Percentiles rank a stretch among this genome's conserved stretches.
Evolutionary conservation across 2,113 vertebrate genomes (phyloP).

Genomic region (Patagioenas fasciata): DNA sequence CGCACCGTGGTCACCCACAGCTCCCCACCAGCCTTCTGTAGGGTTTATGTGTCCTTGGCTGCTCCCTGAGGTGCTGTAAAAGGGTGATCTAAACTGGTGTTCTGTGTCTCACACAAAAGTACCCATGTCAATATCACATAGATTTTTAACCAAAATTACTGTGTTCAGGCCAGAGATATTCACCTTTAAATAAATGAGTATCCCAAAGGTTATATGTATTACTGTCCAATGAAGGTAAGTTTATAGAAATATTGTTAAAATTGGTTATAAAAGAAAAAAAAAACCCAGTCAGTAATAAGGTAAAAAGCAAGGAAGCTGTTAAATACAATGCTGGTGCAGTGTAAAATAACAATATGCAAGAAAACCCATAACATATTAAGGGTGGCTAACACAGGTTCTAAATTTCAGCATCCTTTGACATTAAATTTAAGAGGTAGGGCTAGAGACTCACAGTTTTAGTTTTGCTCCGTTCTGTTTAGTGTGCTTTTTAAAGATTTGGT

Average conservation of each 20-base stretch:
- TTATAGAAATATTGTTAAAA: neutral
- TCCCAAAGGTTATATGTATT: neutral
- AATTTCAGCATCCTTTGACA: neutral
- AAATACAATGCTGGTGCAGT: neutral
- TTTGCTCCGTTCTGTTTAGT: neutral
- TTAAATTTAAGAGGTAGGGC: neutral
- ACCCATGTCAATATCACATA: accelerated
- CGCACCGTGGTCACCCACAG: neutral
- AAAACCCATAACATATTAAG: neutral
- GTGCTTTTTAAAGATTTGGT: neutral
- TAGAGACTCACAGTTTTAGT: neutral
- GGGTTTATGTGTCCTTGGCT: neutral
- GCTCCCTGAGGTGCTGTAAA: neutral
- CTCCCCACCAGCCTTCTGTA: neutral
- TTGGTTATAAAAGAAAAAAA: neutral
- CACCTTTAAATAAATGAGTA: neutral
- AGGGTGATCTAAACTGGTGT: accelerated
- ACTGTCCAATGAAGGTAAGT: neutral
- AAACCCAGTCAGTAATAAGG: neutral
- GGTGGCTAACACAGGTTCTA: neutral
- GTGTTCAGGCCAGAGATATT: neutral
- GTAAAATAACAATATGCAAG: neutral
- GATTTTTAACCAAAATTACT: neutral
- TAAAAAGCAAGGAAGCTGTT: neutral
- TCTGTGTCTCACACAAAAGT: neutral